Percentiles rank a stretch among this genome's conserved stretches.
phyloP scores from a whole-genome alignment of 2,113 vertebrate genomes.

The Nansenia antarctica region DNA sequence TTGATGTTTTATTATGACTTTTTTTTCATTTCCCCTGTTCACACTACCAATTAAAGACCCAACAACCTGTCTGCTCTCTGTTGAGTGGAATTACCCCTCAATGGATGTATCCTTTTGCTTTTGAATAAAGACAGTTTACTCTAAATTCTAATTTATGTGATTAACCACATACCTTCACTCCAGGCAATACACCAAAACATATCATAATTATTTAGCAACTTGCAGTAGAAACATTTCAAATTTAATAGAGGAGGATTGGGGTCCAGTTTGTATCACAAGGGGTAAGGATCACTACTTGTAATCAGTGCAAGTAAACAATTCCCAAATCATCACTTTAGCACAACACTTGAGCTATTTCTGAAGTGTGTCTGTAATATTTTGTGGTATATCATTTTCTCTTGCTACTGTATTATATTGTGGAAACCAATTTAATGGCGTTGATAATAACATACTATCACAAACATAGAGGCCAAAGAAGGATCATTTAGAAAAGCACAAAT shows the following conservation, averaged over 20 bases:
- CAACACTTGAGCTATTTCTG: background rate
- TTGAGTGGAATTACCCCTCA: background rate
- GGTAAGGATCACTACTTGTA: no score
- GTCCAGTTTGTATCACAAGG: no score
- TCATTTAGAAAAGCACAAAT: background rate
- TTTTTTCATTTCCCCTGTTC: conserved; percentile 58
- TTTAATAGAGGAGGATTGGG: no score
- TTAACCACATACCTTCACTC: no score
- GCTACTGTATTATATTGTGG: background rate
- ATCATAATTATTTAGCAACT: no score
- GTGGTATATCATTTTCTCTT: background rate
- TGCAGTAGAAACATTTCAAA: no score
- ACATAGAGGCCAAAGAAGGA: no score
- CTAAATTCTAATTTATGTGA: no score
- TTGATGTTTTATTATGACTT: conserved; percentile 51
- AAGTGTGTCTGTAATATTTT: background rate
- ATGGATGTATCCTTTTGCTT: conserved; percentile 10
- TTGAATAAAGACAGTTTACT: no score
- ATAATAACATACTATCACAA: conserved; percentile 6
- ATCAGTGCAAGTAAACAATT: no score
- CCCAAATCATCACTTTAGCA: no score
- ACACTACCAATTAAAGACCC: conserved; percentile 47
- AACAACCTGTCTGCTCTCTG: conserved; percentile 28
- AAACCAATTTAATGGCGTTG: background rate
- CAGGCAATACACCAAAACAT: no score